Percentiles rank a stretch among this genome's conserved stretches.
These are phyloP conservation scores for Ovibos moschatus DNA, from an alignment of 2,113 vertebrate genomes.

Conservation along the genomic window DNA sequence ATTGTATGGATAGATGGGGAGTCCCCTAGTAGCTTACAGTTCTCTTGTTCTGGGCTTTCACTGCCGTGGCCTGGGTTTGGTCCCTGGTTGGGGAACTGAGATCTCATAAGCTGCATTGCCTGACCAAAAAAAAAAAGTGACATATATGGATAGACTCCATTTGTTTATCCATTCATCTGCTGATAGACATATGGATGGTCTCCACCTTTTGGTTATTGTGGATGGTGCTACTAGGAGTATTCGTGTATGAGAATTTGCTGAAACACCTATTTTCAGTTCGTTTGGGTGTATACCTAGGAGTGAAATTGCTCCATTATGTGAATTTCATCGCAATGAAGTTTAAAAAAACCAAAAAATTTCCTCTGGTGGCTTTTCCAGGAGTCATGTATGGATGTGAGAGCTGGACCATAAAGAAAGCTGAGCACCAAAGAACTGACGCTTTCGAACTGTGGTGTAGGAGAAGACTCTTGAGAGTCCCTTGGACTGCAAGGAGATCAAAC, in stretches of 20 bases:
- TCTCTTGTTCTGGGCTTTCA: neutral
- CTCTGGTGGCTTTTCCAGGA: neutral
- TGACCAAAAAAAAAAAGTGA: neutral
- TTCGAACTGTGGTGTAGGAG: neutral
- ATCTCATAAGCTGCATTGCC: neutral
- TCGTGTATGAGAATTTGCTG: accelerated
- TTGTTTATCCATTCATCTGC: accelerated
- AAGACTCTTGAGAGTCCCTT: neutral
- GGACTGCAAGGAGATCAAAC: neutral
- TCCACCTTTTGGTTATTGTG: neutral
- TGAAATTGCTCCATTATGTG: neutral
- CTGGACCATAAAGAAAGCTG: neutral
- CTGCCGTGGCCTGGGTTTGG: neutral
- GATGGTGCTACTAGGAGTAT: no score
- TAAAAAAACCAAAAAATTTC: neutral
- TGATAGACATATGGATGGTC: neutral
- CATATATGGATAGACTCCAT: accelerated
- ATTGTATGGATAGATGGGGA: accelerated
- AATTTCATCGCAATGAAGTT: neutral
- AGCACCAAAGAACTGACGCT: neutral
- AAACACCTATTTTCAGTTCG: neutral
- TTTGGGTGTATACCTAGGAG: neutral
- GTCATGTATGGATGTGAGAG: neutral
- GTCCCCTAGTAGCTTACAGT: neutral
- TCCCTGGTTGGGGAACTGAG: neutral